A percentile compares a stretch with the other conserved stretches of the same genome.
Evolutionary conservation across 2,113 vertebrate species (phyloP).

Genomic region (Zosterops lateralis): DNA sequence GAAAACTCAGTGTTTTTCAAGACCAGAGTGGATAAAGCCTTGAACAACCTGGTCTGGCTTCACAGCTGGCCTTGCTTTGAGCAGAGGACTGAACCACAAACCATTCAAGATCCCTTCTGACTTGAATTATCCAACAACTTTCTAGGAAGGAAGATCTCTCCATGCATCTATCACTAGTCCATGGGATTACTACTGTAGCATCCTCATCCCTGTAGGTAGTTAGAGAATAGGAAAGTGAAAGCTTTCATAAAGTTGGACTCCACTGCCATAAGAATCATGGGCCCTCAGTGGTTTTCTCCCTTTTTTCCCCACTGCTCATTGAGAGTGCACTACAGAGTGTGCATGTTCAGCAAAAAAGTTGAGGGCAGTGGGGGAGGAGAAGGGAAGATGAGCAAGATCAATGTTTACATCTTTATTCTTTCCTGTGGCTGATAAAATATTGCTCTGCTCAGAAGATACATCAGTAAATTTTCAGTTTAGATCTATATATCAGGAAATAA

Average conservation of each 20-base stretch:
- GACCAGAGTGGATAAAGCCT: neutral
- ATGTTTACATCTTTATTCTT: slow-evolving; percentile 2
- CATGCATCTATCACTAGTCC: neutral
- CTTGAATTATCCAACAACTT: neutral
- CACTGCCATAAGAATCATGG: neutral
- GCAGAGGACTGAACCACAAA: neutral
- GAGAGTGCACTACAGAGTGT: neutral
- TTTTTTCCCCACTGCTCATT: neutral
- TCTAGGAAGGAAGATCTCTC: neutral
- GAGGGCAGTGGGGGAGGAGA: fast-evolving
- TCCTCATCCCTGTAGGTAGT: neutral
- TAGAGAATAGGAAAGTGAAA: neutral
- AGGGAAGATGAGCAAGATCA: neutral
- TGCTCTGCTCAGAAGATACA: neutral
- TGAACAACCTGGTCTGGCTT: neutral
- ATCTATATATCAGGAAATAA: neutral
- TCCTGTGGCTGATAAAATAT: neutral
- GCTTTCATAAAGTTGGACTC: neutral
- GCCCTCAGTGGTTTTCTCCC: neutral
- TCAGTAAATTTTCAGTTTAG: neutral
- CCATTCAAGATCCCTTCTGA: neutral
- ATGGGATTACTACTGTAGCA: neutral
- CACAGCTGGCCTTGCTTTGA: neutral
- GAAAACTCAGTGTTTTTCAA: neutral
- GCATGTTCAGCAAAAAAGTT: neutral